Base-by-base conservation (phyloP, 1,140 invertebrate species). In the Zaprionus kolodkinae region DNA sequence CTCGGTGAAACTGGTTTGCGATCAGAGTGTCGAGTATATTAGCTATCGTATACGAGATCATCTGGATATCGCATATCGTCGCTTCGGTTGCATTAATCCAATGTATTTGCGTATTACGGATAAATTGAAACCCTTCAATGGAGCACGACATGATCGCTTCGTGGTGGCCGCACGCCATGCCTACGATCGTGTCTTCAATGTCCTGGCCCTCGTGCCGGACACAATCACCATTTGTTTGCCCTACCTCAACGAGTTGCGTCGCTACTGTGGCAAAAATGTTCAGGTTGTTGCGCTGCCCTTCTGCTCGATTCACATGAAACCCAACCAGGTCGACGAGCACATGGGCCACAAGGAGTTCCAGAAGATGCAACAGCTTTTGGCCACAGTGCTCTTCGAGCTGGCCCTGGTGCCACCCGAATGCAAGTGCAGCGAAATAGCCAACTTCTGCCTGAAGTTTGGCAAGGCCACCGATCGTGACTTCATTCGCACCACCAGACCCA, bases 1-100 rank as follows among this genome's bases (percentile, higher is more conserved):
- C 25, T 76, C 78, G 2, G 62, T 81, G 0, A 78, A 72, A 55
- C 45, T 81, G 3, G 67, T 81, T 25, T 45, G 54, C n/a, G 35
- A 67, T 25, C 78, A 81, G 55, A 60, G 38, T 25, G 2, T 79
- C 2, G 38, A 50, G 0, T 68, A 72, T 33, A 27, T 56, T 0
- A n/a, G 1, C 0, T 63, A 38, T 35, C 1, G 67, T 2, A 17
- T 81, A 1, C 21, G 11, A 0, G 15, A 70, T 15, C 62, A 81
- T 25, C 25, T 81, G 6, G n/a, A 78, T 40, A 0, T 17, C 3
- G 67, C 59, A 12, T 68, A 78, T 12, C 0, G 0, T 0, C 59
- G 45, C 3, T n/a, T 72, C 0, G 56, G 69, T 0, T 79, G 73
- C 21, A 15, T 38, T 3, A 43, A 63, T 40, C 36, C 6, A 0